Evolutionary conservation across 2,113 vertebrate species (phyloP).

Genomic region (Numida meleagris): DNA sequence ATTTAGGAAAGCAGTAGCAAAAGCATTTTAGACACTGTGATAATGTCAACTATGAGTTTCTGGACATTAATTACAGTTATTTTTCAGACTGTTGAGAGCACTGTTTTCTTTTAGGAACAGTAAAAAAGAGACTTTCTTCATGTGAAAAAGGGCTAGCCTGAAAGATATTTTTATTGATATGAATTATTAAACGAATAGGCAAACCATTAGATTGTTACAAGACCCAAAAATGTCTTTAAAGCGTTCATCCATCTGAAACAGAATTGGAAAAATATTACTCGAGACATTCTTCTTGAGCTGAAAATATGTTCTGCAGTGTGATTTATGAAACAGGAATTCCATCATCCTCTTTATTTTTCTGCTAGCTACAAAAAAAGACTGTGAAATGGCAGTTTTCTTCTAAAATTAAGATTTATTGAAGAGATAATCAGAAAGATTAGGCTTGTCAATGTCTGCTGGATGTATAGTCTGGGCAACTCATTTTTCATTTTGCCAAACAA

Average conservation of each 20-base stretch:
- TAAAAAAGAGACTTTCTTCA: background rate
- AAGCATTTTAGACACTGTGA: background rate
- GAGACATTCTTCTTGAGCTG: constrained; percentile 17
- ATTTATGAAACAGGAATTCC: constrained; percentile 54
- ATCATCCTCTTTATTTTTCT: constrained; percentile 28
- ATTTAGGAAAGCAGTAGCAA: background rate
- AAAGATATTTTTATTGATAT: background rate
- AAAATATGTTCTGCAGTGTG: background rate
- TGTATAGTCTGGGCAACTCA: background rate
- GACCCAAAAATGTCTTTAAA: background rate
- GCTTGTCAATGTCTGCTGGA: constrained; percentile 26
- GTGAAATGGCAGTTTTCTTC: constrained; percentile 25
- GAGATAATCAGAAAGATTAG: constrained; percentile 57
- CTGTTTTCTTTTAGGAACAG: background rate
- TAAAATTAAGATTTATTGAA: constrained; percentile 66
- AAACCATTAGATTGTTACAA: constrained; percentile 17
- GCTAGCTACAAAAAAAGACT: background rate
- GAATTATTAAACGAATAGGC: background rate
- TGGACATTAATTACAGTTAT: accelerated
- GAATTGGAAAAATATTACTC: constrained; percentile 31
- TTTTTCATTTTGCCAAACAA: constrained; percentile 42
- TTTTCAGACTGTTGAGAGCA: background rate
- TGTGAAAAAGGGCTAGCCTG: background rate
- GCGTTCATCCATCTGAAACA: constrained; percentile 8
- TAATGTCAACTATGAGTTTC: background rate